Percentiles rank a stretch among this genome's conserved stretches.
Evolutionary conservation across 1,140 invertebrate genomes (phyloP).

Genomic region (Proctacanthus coquilletti): DNA sequence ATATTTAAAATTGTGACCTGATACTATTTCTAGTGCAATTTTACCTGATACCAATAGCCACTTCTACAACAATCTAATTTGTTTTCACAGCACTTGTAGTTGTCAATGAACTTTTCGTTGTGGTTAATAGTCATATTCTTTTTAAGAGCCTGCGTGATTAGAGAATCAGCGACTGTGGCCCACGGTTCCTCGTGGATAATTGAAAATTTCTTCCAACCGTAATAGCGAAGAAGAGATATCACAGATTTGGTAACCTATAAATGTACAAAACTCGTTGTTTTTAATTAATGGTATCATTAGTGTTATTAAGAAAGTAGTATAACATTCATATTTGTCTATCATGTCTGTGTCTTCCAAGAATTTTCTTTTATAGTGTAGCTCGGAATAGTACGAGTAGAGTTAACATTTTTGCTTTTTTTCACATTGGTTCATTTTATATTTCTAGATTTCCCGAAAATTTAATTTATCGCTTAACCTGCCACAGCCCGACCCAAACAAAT

Average conservation of each 20-base stretch:
- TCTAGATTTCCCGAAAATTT: too few species aligned
- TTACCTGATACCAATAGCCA: conserved; percentile 57
- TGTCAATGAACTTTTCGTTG: conserved; percentile 45
- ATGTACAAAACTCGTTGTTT: too few species aligned
- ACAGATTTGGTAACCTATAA: conserved; percentile 82
- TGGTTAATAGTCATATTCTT: conserved; percentile 72
- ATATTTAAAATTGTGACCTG: neutral
- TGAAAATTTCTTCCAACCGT: conserved; percentile 86
- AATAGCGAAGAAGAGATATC: conserved; percentile 73
- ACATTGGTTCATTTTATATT: too few species aligned
- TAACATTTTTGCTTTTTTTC: too few species aligned
- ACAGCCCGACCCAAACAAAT: too few species aligned
- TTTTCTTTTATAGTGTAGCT: too few species aligned
- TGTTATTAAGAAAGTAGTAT: too few species aligned
- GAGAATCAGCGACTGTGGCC: conserved; percentile 57
- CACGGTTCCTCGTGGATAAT: conserved; percentile 75
- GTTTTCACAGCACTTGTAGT: conserved; percentile 57
- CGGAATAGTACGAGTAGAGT: too few species aligned
- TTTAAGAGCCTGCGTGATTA: conserved; percentile 51
- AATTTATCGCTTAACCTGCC: too few species aligned
- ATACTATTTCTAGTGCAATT: conserved; percentile 7
- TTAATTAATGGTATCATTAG: too few species aligned
- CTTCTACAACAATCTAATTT: conserved; percentile 53
- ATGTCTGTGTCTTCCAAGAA: too few species aligned
- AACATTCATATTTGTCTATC: too few species aligned